Evolutionary conservation across 2,888 invertebrate genomes (phyloP), one percentile per base, ranked within the genome.

Genomic region (Griposia aprilina): DNA sequence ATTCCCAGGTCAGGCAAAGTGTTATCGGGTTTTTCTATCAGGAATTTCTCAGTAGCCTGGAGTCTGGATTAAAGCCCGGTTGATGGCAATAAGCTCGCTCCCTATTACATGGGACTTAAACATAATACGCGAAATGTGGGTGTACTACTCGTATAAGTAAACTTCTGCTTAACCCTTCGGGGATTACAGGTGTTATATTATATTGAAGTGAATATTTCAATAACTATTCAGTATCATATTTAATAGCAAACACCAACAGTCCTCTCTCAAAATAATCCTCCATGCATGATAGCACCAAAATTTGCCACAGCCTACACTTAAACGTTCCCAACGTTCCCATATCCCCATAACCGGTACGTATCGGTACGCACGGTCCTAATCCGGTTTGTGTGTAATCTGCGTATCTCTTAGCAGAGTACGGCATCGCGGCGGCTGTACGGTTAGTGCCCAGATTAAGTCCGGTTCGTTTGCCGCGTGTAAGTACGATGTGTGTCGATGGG

Each of bases 311-410:
- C 8, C 63, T 26, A 50, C 71, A 66, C 45, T 67, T 67, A 76
- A 79, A 66, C 59, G 45, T 81, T 68, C 30, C 57, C n/a, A 57
- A 60, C n/a, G 36, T 60, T 55, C 23, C 52, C 48, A 60, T 75
- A 69, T 76, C 60, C 76, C 36, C 45, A 75, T 83, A 85, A 77
- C 78, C 67, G 59, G 69, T 73, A 66, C 80, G 80, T 73, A 79
- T 67, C 79, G 82, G 84, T 82, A 82, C 88, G 85, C 81, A 82
- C 78, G 74, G 67, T 62, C 62, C 60, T 89, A 89, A 89, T 90
- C 89, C 89, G 76, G 83, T 81, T 82, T 76, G 75, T 63, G 80
- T 87, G 87, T 88, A 88, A 90, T 89, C 90, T 87, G 89, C 82
- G 87, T 88, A 89, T 89, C 83, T 88, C 90, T 90, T 80, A 78